Conservation (phyloP, 2,888 invertebrate species). For the Stenichneumon culpator region DNA sequence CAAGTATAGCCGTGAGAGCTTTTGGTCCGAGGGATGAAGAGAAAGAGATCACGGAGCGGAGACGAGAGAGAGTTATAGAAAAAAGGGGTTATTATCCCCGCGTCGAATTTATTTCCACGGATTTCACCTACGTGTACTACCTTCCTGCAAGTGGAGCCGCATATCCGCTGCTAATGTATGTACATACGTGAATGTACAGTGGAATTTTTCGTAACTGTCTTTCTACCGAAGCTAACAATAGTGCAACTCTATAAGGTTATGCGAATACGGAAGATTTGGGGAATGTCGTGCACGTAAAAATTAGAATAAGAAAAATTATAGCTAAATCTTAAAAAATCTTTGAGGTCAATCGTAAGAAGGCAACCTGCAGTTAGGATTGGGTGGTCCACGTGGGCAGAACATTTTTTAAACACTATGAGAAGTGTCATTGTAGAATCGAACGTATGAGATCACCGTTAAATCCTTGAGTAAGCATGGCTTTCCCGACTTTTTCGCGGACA, state of each 20-base stretch:
- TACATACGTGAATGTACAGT: not conserved
- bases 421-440: conserved; percentile 12
- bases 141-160: not conserved
- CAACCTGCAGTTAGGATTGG: not conserved
- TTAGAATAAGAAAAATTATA: no score
- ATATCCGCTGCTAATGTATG: not conserved
- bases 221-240: not conserved
- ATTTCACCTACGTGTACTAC: conserved; percentile 3
- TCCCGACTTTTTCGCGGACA: conserved; percentile 6
- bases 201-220: not conserved
- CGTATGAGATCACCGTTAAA: not conserved
- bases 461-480: not conserved
- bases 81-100: conserved; percentile 11
- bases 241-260: no score
- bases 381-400: not conserved
- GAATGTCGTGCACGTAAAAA: not conserved
- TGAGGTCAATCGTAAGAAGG: not conserved
- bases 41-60: not conserved
- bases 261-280: not conserved
- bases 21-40: not conserved
- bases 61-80: conserved; percentile 2
- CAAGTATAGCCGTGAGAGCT: conserved; percentile 19
- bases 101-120: conserved; percentile 33
- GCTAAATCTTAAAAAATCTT: not conserved
- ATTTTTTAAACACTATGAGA: not conserved